Evolutionary conservation across 1,140 invertebrate genomes (phyloP).

Genomic region (Pygmarrhopalites habei): DNA sequence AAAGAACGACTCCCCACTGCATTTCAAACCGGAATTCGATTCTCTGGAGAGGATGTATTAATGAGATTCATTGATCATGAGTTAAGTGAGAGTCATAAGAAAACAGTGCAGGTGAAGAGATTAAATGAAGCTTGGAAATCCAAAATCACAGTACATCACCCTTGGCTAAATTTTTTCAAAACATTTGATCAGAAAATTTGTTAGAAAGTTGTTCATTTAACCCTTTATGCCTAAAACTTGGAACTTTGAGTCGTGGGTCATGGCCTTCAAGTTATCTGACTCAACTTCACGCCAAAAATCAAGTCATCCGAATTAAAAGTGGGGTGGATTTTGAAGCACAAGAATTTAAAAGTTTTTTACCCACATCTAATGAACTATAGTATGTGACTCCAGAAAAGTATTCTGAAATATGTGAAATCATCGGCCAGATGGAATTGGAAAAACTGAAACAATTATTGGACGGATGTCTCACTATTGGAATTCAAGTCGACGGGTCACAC

Average conservation of each 20-base stretch:
- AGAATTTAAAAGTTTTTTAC: neutral
- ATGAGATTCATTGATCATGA: neutral
- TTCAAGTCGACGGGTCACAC: neutral
- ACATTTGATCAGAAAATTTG: neutral
- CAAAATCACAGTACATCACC: neutral
- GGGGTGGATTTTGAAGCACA: neutral
- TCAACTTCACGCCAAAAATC: neutral
- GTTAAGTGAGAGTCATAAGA: neutral
- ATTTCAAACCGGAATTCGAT: neutral
- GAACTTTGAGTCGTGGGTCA: neutral
- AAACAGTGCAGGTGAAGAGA: neutral
- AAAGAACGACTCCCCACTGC: neutral
- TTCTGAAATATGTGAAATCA: neutral
- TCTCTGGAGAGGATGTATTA: neutral
- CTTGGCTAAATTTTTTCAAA: neutral
- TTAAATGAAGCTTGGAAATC: neutral
- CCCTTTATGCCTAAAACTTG: neutral
- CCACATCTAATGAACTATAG: neutral
- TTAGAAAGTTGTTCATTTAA: neutral
- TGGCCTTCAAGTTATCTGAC: neutral
- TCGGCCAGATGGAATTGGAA: neutral
- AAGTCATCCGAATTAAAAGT: neutral
- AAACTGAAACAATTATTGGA: neutral
- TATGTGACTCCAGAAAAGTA: neutral
- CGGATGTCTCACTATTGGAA: neutral